These are phyloP conservation scores for Hydrophis major DNA, from an alignment of 2,797 vertebrate genomes.

Conservation along the genomic window DNA sequence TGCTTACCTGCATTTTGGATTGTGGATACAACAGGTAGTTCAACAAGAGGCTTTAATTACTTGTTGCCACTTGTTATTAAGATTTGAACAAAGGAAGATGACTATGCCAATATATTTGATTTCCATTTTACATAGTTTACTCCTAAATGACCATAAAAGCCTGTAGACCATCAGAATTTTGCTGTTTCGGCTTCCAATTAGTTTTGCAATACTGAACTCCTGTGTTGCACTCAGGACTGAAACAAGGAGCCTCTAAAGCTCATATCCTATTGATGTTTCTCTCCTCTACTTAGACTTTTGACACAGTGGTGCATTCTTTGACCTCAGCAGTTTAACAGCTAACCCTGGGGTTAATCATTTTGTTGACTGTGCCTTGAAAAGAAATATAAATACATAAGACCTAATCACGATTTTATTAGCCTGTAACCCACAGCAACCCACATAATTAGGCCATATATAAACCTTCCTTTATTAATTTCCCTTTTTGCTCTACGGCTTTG, in stretches of 20 bases:
- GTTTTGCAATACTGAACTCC: background rate
- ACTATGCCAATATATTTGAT: background rate
- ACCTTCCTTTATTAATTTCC: background rate
- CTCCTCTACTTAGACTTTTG: background rate
- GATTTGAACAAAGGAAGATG: background rate
- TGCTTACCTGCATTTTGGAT: background rate
- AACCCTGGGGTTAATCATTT: background rate
- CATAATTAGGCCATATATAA: background rate
- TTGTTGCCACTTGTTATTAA: background rate
- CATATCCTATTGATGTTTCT: background rate
- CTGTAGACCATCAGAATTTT: background rate
- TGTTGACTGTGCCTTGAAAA: background rate
- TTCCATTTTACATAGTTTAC: background rate
- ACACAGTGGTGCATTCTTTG: background rate
- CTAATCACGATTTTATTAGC: background rate
- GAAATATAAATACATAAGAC: background rate
- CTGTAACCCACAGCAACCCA: background rate
- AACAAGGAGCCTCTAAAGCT: background rate
- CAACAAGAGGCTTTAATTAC: background rate
- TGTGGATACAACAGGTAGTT: background rate
- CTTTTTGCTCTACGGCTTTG: background rate
- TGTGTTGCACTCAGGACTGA: background rate
- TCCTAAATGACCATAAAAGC: background rate
- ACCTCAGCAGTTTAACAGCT: background rate
- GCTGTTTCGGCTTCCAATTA: background rate